phyloP scores from a whole-genome alignment of 2,888 invertebrate genomes.

The Tenthredo scrophulariae region DNA sequence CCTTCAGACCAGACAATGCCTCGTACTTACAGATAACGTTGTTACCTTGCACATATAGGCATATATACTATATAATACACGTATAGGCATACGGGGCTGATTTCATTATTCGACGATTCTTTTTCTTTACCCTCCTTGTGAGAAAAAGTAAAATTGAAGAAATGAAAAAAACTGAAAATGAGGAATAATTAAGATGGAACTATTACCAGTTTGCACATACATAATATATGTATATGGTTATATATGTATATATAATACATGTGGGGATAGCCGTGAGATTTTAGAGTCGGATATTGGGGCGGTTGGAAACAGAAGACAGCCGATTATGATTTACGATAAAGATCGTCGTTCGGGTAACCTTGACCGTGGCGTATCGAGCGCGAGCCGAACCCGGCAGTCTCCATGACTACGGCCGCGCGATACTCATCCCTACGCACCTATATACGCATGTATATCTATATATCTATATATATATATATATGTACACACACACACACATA shows the following conservation, averaged over 20 bases:
- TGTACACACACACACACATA: background rate
- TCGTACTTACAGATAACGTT: background rate
- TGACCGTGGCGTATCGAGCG: slow-evolving; percentile 51
- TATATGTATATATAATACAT: background rate
- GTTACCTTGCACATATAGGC: too few relatives aligned
- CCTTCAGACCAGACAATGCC: slow-evolving; percentile 68
- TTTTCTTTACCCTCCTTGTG: too few relatives aligned
- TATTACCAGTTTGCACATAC: too few relatives aligned
- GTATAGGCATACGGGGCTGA: too few relatives aligned
- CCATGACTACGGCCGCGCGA: slow-evolving; percentile 73
- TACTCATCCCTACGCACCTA: slow-evolving; percentile 39
- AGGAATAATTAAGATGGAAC: too few relatives aligned
- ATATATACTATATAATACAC: too few relatives aligned
- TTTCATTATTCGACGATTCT: too few relatives aligned
- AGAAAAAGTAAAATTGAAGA: too few relatives aligned
- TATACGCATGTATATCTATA: background rate
- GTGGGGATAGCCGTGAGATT: too few relatives aligned
- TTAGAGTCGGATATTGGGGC: background rate
- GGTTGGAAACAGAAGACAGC: slow-evolving; percentile 45
- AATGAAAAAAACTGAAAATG: too few relatives aligned
- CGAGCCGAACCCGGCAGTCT: slow-evolving; percentile 73
- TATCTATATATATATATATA: background rate
- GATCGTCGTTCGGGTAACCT: slow-evolving; percentile 49
- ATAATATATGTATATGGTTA: too few relatives aligned
- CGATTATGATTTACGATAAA: slow-evolving; percentile 50